Base-by-base conservation (phyloP, 2,797 vertebrate genomes). In the Amazona finschi region DNA sequence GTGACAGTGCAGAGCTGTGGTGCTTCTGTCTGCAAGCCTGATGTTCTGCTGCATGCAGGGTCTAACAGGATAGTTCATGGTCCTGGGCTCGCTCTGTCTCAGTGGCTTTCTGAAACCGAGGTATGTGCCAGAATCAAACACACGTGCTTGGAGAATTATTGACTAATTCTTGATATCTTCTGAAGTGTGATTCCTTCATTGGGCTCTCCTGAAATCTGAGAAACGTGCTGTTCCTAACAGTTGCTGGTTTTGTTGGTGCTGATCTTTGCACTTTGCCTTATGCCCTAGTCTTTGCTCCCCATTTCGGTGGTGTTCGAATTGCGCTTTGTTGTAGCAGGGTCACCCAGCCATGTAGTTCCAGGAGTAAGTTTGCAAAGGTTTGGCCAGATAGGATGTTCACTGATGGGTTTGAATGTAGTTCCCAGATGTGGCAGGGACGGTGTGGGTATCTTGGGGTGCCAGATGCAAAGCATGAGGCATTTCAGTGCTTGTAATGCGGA, bases 201-300 rank as follows among this genome's bases (percentile, higher is more conserved):
- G 1, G 0, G 8, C 43, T 53, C 64, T 77, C 50, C 20, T 78
- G 71, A 36, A 81, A 69, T 69, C 22, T 18, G 73, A 81, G 82
- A 53, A 72, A 22, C 6, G 0, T 25, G 47, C 36, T 77, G 28
- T 39, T 78, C 22, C 11, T 36, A 39, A 41, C 39, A 33, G 15
- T 7, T 61, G 43, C 30, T 64, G 72, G 61, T 85, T 93, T 55
- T 82, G 24, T 41, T 39, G 76, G 53, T 83, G 75, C 39, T 62
- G 72, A 69, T 85, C 94, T 93, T 96, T 95, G 90, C 65, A 58
- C 95, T 92, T 90, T 89, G 92, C 77, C 20, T 86, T n/a, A 6
- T 36, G n/a, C 53, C 41, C 30, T 25, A 28, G 21, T 79, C 84
- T 82, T 82, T 80, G 78, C 4, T 30, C 89, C 46, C 2, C 5